Evolutionary conservation across 2,888 invertebrate genomes (phyloP), one percentile per base, ranked within the genome.

Genomic region (Reticulitermes lucifugus): DNA sequence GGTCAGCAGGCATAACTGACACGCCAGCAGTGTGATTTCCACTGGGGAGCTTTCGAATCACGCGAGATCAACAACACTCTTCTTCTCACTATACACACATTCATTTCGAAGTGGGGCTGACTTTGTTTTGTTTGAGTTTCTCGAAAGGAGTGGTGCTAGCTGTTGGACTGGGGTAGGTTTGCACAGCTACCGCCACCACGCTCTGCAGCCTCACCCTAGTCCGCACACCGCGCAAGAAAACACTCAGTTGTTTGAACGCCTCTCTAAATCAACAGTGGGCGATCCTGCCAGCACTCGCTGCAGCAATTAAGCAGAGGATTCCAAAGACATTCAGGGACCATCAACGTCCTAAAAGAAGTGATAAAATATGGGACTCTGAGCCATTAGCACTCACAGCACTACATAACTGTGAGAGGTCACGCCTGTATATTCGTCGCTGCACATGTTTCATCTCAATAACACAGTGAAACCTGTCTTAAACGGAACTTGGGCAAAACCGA

Each of bases 61-160:
- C 55, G 55, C 55, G 55, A 55, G 73, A 73, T 73, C 41, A 73
- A 35, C 41, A 73, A 7, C 73, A 41, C 41, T 73, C 73, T 71
- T 71, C 29, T 73, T 73, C 41, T 41, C 21, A 29, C 73, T 73
- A 41, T 41, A 73, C 73, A 73, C 73, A 73, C 73, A 73, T 73
- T 73, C 73, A 73, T 73, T 73, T 73, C 21, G 73, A 73, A 73
- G 41, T 25, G 35, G 73, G 59, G 60, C 60, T 80, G 80, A 70
- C 46, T 81, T 65, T 65, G 81, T 81, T 81, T 65, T 81, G 81
- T 81, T 81, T 81, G 81, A 81, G 65, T 81, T 81, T 46, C 43
- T 65, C 25, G 43, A 43, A 41, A 65, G 65, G 81, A 12, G 41
- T 29, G 12, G 60, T 55, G 65, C 25, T 9, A 14, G n/a, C n/a